phyloP scores from a whole-genome alignment of 2,113 vertebrate species.

The Danio rerio region GRCz12tu NC_133190.1:26197001-26197500 shows the following conservation, averaged over 20 bases:
- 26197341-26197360: conserved; percentile 89
- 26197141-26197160: too few species aligned
- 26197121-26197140: too few species aligned
- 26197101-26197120: too few species aligned
- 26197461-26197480: background rate
- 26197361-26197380: conserved; percentile 93
- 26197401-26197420: conserved; percentile 87
- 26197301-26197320: conserved; percentile 87
- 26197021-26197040: too few species aligned
- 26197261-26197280: conserved; percentile 93
- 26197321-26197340: conserved; percentile 87
- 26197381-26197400: conserved; percentile 87
- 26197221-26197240: background rate
- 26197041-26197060: too few species aligned
- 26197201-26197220: background rate
- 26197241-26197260: background rate
- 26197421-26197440: background rate
- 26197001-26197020: too few species aligned
- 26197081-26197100: too few species aligned
- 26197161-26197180: too few species aligned
- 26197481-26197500: conserved; percentile 82
- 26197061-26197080: too few species aligned
- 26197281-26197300: conserved; percentile 85
- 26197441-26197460: background rate
- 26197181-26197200: background rate